phyloP scores from a whole-genome alignment of 2,888 invertebrate genomes.

The Drosophila recens region DNA sequence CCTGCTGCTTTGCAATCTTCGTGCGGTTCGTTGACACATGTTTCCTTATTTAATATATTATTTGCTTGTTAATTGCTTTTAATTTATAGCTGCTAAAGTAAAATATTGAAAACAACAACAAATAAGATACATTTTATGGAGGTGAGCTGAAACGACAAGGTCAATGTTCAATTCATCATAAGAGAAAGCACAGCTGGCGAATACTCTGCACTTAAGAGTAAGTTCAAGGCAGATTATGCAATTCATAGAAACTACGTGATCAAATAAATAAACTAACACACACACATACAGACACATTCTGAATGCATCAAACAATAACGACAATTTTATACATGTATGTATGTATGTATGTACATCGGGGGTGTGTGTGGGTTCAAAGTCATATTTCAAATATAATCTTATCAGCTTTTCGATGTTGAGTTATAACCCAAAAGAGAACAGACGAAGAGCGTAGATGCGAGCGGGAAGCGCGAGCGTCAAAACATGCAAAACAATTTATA shows the following conservation, averaged over 20 bases:
- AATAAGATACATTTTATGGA: slow-evolving; percentile 6
- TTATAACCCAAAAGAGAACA: slow-evolving; percentile 53
- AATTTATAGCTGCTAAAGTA: slow-evolving; percentile 28
- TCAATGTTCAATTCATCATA: slow-evolving; percentile 23
- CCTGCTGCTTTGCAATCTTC: slow-evolving; percentile 43
- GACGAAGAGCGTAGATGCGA: slow-evolving; percentile 13
- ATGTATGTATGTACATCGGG: not conserved
- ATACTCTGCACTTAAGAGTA: not conserved
- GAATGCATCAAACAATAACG: slow-evolving; percentile 31
- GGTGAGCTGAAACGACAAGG: slow-evolving; percentile 7
- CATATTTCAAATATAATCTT: slow-evolving; percentile 74
- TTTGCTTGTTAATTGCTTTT: slow-evolving; percentile 48
- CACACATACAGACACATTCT: not conserved
- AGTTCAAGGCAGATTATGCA: slow-evolving; percentile 6
- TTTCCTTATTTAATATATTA: slow-evolving; percentile 24
- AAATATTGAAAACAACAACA: not conserved
- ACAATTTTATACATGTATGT: not conserved
- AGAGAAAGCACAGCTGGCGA: too few relatives aligned
- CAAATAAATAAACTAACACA: slow-evolving; percentile 15
- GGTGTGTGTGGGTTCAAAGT: slow-evolving; percentile 34
- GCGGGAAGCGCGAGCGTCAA: slow-evolving; percentile 3
- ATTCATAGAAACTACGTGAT: slow-evolving; percentile 60
- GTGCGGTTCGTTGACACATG: slow-evolving; percentile 50
- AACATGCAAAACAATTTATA: slow-evolving; percentile 61
- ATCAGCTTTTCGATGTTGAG: slow-evolving; percentile 73